Base-by-base conservation (phyloP, 2,888 invertebrate genomes). In the Papilio demoleus region DNA sequence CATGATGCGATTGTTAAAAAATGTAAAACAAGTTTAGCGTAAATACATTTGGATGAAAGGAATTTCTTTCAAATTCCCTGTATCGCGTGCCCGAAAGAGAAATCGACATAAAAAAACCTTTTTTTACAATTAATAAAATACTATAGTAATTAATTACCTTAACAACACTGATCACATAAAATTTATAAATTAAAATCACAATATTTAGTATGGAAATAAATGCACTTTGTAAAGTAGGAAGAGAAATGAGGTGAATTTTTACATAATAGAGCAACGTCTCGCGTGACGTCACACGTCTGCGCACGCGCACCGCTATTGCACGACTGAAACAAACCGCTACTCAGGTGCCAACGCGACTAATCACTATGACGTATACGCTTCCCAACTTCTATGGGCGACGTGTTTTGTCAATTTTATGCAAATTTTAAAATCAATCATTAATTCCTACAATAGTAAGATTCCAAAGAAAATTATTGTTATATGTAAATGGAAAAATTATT, bases 61-160 rank as follows among this genome's bases (percentile, higher is more conserved):
- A 42, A 34, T 50, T 42, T 27, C 65, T 47, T 40, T 69, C 47
- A 70, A 68, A 47, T 56, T 68, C 74, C 74, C 74, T 74, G 73
- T 72, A 74, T 76, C 75, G 75, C 83, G 78, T 80, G 79, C 77
- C 81, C 79, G 79, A 88, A 88, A 88, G 88, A 86, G 89, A 88
- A 89, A 88, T 88, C 84, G 81, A 80, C 78, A 73, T 70, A 61
- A 62, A 60, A 69, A 62, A 65, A 40, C 34, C 27, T 61, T 61
- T 11, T 34, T 19, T 38, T 27, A 53, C 22, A 11, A 40, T 56
- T 45, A 65, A 31, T 34, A 14, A 17, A 42, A 17, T 59, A 53
- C 38, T 11, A 56, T 40, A 70, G 42, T 60, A 19, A n/a, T 31
- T n/a, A 38, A 1, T 17, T 69, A 69, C 69, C 69, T 69, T 69